Evolutionary conservation across 2,797 vertebrate species (phyloP).

Genomic region (Eulemur albifrons): DNA sequence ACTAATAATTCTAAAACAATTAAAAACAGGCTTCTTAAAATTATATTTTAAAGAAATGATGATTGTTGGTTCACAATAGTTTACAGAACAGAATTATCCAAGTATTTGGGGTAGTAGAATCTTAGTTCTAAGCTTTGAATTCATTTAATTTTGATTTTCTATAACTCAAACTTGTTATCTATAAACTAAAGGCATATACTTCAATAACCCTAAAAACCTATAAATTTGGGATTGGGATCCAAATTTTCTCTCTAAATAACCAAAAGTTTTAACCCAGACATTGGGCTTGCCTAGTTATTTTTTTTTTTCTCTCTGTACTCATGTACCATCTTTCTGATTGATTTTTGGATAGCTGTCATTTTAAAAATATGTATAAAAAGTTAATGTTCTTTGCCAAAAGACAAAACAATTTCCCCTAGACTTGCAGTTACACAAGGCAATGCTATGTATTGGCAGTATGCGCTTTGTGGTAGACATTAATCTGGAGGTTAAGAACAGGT

Average conservation of each 20-base stretch:
- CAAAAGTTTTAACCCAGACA: background rate
- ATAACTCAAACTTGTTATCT: background rate
- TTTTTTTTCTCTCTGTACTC: background rate
- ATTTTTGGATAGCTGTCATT: background rate
- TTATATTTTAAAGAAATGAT: too few species aligned
- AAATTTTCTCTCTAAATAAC: background rate
- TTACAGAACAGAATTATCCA: background rate
- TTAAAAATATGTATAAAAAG: background rate
- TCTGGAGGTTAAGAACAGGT: background rate
- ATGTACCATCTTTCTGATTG: background rate
- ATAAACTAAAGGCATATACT: background rate
- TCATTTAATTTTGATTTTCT: background rate
- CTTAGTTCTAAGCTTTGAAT: background rate
- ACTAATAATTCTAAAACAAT: background rate
- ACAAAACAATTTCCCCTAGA: background rate
- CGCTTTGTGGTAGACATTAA: background rate
- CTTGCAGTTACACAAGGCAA: background rate
- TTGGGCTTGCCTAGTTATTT: background rate
- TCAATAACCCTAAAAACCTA: background rate
- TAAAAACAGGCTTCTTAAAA: background rate
- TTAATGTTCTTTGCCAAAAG: background rate
- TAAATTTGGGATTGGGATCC: background rate
- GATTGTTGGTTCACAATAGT: background rate
- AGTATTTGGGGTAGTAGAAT: background rate
- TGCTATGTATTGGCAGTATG: background rate